Percentiles rank a stretch among this genome's conserved stretches.
phyloP scores from a whole-genome alignment of 1,140 invertebrate species.

The Hycleus phaleratus region DNA sequence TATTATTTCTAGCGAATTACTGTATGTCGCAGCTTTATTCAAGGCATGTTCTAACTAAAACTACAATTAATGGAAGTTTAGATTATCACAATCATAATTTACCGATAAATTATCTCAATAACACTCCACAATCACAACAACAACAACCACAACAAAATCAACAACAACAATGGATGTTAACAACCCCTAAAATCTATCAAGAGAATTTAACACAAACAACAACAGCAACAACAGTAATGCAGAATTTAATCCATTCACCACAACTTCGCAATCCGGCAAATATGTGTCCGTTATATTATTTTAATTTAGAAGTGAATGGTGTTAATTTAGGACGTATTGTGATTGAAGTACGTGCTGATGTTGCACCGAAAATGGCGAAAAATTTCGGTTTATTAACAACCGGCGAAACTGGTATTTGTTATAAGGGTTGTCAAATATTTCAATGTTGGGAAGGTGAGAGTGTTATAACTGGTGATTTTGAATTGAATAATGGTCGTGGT shows the following conservation, averaged over 20 bases:
- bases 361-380: conserved; percentile 82
- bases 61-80: conserved; percentile 48
- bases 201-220: conserved; percentile 27
- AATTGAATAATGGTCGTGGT: conserved; percentile 71
- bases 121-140: conserved; percentile 7
- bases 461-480: conserved; percentile 73
- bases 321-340: conserved; percentile 64
- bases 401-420: conserved; percentile 70
- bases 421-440: conserved; percentile 71
- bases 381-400: conserved; percentile 78
- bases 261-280: conserved; percentile 46
- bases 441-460: conserved; percentile 77
- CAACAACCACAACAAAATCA: conserved; percentile 15
- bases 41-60: conserved; percentile 53
- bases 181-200: conserved; percentile 36
- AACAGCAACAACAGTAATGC: conserved; percentile 15
- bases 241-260: conserved; percentile 39
- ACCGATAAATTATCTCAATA: conserved; percentile 43
- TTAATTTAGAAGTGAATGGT: conserved; percentile 69
- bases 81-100: conserved; percentile 45
- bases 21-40: conserved; percentile 67
- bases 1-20: conserved; percentile 64
- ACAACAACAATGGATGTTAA: conserved; percentile 34
- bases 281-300: conserved; percentile 63
- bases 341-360: conserved; percentile 75